These are phyloP conservation scores for Drosophila robusta DNA, from an alignment of 2,888 invertebrate species.

Conservation along the genomic window DNA sequence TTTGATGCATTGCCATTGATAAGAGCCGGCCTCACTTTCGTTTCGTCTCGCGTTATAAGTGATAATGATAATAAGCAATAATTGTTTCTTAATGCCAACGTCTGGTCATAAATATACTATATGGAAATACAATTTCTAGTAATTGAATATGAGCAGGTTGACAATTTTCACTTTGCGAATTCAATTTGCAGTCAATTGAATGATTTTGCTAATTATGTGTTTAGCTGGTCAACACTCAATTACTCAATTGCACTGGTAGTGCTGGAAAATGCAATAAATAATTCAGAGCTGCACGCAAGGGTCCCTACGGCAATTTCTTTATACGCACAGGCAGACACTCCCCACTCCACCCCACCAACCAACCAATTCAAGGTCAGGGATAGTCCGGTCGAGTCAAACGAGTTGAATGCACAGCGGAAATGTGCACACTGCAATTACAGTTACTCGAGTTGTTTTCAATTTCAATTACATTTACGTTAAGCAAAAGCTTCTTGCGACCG, in stretches of 20 bases:
- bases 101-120: conserved; percentile 1
- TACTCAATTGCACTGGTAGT: conserved; percentile 29
- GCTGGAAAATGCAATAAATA: conserved; percentile 40
- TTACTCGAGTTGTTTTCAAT: conserved; percentile 16
- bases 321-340: conserved; percentile 1
- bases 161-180: conserved; percentile 43
- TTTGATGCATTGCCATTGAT: conserved; percentile 61
- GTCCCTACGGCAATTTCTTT: conserved; percentile 25
- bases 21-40: conserved; percentile 46
- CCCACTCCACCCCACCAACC: background rate
- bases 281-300: conserved; percentile 42
- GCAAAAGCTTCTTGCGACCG: background rate
- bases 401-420: conserved; percentile 27
- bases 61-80: conserved; percentile 12
- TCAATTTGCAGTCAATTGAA: conserved; percentile 44
- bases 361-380: conserved; percentile 37
- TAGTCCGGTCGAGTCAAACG: conserved; percentile 16
- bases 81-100: conserved; percentile 15
- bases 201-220: conserved; percentile 28
- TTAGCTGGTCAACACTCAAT: conserved; percentile 24
- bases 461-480: conserved; percentile 16
- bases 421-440: conserved; percentile 34
- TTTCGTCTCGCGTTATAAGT: conserved; percentile 29
- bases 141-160: conserved; percentile 24
- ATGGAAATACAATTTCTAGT: background rate